Conservation (phyloP, 2,797 vertebrate genomes). For the Taeniopygia guttata region DNA sequence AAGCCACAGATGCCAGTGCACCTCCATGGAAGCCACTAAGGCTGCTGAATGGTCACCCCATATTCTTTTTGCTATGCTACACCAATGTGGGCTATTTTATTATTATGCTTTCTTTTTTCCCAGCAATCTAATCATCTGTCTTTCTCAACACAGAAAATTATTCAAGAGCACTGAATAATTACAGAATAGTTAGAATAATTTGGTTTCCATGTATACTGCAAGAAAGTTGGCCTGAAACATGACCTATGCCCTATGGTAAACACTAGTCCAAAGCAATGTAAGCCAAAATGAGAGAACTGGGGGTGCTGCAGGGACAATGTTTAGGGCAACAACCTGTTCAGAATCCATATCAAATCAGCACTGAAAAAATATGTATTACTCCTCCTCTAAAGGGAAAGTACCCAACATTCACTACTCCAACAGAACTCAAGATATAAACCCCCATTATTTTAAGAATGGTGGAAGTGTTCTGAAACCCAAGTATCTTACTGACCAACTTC, state of each 20-base stretch:
- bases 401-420: neutral
- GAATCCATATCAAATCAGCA: neutral
- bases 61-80: neutral
- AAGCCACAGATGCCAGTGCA: neutral
- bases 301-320: neutral
- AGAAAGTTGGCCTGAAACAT: neutral
- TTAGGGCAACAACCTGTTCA: neutral
- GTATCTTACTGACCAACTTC: neutral
- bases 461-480: neutral
- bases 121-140: neutral
- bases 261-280: neutral
- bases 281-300: neutral
- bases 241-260: neutral
- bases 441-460: neutral
- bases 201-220: neutral
- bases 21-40: neutral
- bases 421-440: neutral
- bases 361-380: neutral
- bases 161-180: neutral
- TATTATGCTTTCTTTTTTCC: neutral
- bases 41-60: neutral
- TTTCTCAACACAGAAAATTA: neutral
- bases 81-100: neutral
- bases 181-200: neutral
- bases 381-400: neutral